Evolutionary conservation across 2,888 invertebrate genomes (phyloP), one percentile per base, ranked within the genome.

Genomic region (Rambutsinella grinnellia): DNA sequence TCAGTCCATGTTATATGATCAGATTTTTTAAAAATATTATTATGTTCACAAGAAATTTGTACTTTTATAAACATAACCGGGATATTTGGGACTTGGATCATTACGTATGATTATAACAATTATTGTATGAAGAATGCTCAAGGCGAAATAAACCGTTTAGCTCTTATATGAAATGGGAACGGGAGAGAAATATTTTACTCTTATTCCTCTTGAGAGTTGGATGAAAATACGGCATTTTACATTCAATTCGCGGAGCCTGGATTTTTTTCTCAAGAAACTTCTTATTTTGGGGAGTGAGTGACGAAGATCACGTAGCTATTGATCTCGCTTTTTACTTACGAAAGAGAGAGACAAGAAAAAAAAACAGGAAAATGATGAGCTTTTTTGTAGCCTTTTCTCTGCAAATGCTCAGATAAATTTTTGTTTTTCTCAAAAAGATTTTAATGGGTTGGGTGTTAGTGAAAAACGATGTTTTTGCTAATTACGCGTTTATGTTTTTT

Each of bases 401-500:
- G n/a, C n/a, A n/a, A n/a, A n/a, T n/a, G n/a, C n/a, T n/a, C n/a
- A n/a, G n/a, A n/a, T n/a, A n/a, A n/a, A n/a, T n/a, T n/a, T n/a
- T n/a, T n/a, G n/a, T n/a, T n/a, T n/a, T n/a, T n/a, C n/a, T n/a
- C n/a, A n/a, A n/a, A n/a, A n/a, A n/a, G 53, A 21, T 53, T 19
- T 36, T 36, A 36, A 36, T 36, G 13, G 36, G 6, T 36, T 5
- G 5, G 5, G 36, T 36, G 36, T 36, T 36, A 36, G 36, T 36
- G 17, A 51, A 57, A 57, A 47, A 66, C 28, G 61, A 17, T 58
- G 71, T 23, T 72, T 57, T 60, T 56, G 44, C 74, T 74, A 74
- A 74, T 74, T 74, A 74, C 67, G 74, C 61, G 61, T 61, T 74
- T 74, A 74, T 74, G 74, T 66, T 54, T 17, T 54, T 60, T 74